Evolutionary conservation across 1,140 invertebrate genomes (phyloP).

Genomic region (Drosophila suzukii): DNA sequence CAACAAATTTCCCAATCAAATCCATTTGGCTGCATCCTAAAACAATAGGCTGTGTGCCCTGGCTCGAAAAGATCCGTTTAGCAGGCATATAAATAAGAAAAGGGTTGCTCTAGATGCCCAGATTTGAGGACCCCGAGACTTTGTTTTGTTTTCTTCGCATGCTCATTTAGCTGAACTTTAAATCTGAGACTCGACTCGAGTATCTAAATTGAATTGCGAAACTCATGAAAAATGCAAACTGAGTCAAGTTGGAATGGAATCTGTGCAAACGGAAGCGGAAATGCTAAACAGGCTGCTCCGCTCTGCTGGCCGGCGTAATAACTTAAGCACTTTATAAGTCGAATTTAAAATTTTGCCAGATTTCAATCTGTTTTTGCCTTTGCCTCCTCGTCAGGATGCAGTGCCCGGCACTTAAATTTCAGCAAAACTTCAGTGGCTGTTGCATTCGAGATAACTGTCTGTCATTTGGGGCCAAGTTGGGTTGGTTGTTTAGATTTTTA

Average conservation of each 20-base stretch:
- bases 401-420: slow-evolving; percentile 40
- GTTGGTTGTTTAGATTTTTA: background rate
- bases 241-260: slow-evolving; percentile 2
- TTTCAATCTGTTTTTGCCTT: slow-evolving; percentile 21
- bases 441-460: slow-evolving; percentile 61
- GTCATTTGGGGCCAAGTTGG: slow-evolving; percentile 5
- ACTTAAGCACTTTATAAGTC: slow-evolving; percentile 75
- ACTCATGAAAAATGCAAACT: slow-evolving; percentile 63
- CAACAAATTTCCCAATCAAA: slow-evolving; percentile 76
- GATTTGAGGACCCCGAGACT: slow-evolving; percentile 15
- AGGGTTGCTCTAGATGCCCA: slow-evolving; percentile 2
- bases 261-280: slow-evolving; percentile 67
- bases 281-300: slow-evolving; percentile 60
- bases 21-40: slow-evolving; percentile 65
- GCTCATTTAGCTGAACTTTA: slow-evolving; percentile 37
- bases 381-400: slow-evolving; percentile 13
- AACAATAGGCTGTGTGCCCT: slow-evolving; percentile 57
- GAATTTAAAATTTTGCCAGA: slow-evolving; percentile 59
- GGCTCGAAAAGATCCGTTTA: slow-evolving; percentile 24
- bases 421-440: slow-evolving; percentile 45
- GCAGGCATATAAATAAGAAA: background rate
- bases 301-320: slow-evolving; percentile 54
- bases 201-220: slow-evolving; percentile 42
- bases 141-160: slow-evolving; percentile 36
- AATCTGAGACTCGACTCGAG: slow-evolving; percentile 7